phyloP scores from a whole-genome alignment of 2,888 invertebrate species.

The Epirrhoe alternata region DNA sequence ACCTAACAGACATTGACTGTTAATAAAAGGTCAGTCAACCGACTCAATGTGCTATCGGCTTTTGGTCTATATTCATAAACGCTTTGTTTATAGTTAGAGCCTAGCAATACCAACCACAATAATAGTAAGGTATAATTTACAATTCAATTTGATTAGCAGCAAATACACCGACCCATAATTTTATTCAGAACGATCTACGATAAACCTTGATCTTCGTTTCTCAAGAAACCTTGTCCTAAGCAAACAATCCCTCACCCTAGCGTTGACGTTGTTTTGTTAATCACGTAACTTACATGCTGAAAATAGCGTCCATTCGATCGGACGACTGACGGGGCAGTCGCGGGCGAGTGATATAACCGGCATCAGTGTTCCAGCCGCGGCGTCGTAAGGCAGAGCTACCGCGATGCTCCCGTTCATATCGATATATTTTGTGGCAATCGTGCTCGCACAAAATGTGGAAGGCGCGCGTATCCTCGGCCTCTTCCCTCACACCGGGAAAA shows the following conservation, averaged over 20 bases:
- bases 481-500: conserved; percentile 86
- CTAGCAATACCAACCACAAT: neutral
- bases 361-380: conserved; percentile 48
- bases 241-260: conserved; percentile 25
- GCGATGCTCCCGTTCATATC: conserved; percentile 61
- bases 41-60: too few species aligned
- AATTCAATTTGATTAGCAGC: conserved; percentile 7
- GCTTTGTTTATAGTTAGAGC: neutral
- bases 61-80: conserved; percentile 6
- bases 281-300: conserved; percentile 37
- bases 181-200: neutral
- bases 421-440: conserved; percentile 50
- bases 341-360: conserved; percentile 24
- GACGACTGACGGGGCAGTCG: conserved; percentile 18
- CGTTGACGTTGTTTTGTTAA: conserved; percentile 29
- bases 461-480: conserved; percentile 83
- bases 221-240: conserved; percentile 25
- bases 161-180: too few species aligned
- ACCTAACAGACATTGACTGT: too few species aligned
- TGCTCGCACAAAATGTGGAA: conserved; percentile 55
- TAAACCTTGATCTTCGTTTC: conserved; percentile 23
- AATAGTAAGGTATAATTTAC: conserved; percentile 1
- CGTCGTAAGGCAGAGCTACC: conserved; percentile 47
- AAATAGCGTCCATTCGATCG: conserved; percentile 46
- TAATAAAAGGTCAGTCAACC: too few species aligned